A percentile compares a stretch with the other conserved stretches of the same genome.
These are phyloP conservation scores for Calidris pugnax DNA, from an alignment of 2,113 vertebrate species.

Conservation along the genomic window DNA sequence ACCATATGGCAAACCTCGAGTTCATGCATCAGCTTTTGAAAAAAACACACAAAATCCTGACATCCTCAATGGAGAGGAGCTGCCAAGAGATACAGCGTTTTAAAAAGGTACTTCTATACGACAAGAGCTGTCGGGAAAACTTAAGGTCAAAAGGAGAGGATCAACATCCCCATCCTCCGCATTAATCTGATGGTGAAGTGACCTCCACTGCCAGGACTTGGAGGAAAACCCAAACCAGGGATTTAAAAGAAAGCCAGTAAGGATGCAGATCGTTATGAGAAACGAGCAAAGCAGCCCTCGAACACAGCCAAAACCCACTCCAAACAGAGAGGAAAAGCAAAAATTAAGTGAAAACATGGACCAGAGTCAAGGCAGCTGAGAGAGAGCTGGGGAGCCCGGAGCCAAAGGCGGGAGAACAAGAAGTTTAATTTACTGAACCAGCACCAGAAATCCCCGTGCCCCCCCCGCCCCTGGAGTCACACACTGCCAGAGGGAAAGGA, in stretches of 20 bases:
- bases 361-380: background rate
- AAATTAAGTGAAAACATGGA: background rate
- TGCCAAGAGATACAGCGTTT: background rate
- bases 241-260: fast-evolving
- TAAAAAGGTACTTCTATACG: fast-evolving
- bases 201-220: background rate
- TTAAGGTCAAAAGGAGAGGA: background rate
- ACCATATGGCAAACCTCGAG: fast-evolving
- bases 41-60: fast-evolving
- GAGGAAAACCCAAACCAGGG: background rate
- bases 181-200: fast-evolving
- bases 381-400: background rate
- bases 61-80: fast-evolving
- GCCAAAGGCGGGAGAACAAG: background rate
- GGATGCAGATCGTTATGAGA: fast-evolving
- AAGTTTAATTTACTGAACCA: fast-evolving
- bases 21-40: background rate
- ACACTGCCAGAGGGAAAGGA: background rate
- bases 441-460: background rate
- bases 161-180: fast-evolving
- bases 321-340: background rate
- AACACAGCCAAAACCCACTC: fast-evolving
- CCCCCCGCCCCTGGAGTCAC: background rate
- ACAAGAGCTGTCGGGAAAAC: background rate
- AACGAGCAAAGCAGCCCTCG: background rate